phyloP scores from a whole-genome alignment of 2,113 vertebrate species.

The Megaleporinus macrocephalus region DNA sequence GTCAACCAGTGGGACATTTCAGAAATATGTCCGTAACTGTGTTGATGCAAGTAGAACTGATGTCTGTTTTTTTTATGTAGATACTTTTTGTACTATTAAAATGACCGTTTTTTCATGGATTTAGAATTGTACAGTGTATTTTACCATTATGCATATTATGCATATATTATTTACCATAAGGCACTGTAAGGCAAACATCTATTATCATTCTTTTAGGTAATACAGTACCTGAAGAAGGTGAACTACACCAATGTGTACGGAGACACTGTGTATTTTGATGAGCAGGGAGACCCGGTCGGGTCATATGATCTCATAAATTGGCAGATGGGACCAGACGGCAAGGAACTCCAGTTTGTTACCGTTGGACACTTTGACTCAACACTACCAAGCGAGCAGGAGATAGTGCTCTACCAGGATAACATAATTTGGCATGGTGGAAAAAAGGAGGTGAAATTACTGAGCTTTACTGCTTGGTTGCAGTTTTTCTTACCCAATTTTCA shows the following conservation, averaged over 20 bases:
- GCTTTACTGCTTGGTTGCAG: too few species aligned
- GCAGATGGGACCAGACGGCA: constrained; percentile 53
- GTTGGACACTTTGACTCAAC: constrained; percentile 65
- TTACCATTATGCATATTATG: too few species aligned
- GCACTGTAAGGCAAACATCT: too few species aligned
- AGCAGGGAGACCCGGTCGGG: constrained; percentile 62
- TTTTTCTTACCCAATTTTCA: too few species aligned
- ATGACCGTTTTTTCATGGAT: too few species aligned
- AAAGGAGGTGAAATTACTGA: constrained; percentile 64
- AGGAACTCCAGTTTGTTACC: constrained; percentile 55
- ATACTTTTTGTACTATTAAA: too few species aligned
- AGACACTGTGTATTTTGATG: constrained; percentile 63
- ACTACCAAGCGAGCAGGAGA: constrained; percentile 47
- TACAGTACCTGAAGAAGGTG: constrained; percentile 62
- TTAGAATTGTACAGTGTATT: too few species aligned
- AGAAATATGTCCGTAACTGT: too few species aligned
- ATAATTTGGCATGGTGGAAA: constrained; percentile 61
- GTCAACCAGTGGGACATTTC: too few species aligned
- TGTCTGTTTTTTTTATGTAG: too few species aligned
- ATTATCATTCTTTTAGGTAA: constrained; percentile 60
- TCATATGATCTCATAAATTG: constrained; percentile 70
- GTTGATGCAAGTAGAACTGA: too few species aligned
- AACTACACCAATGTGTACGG: constrained; percentile 62
- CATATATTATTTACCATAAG: too few species aligned
- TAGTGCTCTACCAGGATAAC: constrained; percentile 56